Percentiles rank a stretch among this genome's conserved stretches.
These are phyloP conservation scores for Latrodectus geometricus DNA, from an alignment of 1,140 invertebrate genomes.

Conservation along the genomic window DNA sequence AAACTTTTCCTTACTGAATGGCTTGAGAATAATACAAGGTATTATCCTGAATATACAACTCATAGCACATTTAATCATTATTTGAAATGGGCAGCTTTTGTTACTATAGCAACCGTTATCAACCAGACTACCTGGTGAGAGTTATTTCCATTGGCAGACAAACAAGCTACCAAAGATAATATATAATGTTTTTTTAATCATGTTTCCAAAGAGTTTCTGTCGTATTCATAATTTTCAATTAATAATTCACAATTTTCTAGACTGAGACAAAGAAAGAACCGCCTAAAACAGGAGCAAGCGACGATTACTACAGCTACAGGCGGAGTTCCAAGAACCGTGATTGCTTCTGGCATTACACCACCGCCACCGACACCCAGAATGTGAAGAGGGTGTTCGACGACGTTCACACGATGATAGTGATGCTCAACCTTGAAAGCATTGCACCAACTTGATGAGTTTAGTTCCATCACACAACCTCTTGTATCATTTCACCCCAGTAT, in stretches of 20 bases:
- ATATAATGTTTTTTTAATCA: neutral
- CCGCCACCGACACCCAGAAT: slow-evolving; percentile 80
- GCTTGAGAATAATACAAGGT: too few relatives aligned
- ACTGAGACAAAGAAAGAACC: slow-evolving; percentile 56
- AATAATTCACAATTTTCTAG: slow-evolving; percentile 11
- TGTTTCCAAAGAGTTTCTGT: neutral
- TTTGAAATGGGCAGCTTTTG: too few relatives aligned
- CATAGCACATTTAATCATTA: too few relatives aligned
- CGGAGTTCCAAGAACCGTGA: slow-evolving; percentile 50
- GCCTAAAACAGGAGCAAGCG: neutral
- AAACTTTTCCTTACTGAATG: too few relatives aligned
- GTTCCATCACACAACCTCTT: too few relatives aligned
- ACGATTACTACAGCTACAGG: slow-evolving; percentile 19
- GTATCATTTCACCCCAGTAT: too few relatives aligned
- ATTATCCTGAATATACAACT: too few relatives aligned
- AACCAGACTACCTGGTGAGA: too few relatives aligned
- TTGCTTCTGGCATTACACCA: slow-evolving; percentile 78
- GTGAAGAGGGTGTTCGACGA: slow-evolving; percentile 79
- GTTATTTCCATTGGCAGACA: too few relatives aligned
- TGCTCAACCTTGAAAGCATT: slow-evolving; percentile 71
- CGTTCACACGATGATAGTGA: slow-evolving; percentile 79
- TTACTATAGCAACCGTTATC: too few relatives aligned
- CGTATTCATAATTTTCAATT: too few relatives aligned
- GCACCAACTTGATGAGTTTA: slow-evolving; percentile 25
- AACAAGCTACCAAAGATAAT: neutral